Evolutionary conservation across 2,113 vertebrate species (phyloP).

Genomic region (Pantherophis guttatus): DNA sequence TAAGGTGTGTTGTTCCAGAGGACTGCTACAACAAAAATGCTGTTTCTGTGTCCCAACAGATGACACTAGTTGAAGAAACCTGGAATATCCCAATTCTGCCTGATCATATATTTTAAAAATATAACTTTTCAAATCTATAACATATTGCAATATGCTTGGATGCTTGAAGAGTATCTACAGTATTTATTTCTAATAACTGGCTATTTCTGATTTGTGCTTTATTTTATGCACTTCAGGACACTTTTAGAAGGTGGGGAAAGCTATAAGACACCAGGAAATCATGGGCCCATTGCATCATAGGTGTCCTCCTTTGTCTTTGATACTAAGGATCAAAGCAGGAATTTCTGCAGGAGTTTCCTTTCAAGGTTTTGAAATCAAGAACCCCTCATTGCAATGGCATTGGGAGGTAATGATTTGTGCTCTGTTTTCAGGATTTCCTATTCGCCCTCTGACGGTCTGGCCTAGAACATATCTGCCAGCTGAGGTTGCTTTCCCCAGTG

Average conservation of each 20-base stretch:
- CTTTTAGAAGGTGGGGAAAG: not conserved
- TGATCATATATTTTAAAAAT: not conserved
- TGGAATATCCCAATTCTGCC: not conserved
- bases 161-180: not conserved
- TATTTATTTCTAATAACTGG: not conserved
- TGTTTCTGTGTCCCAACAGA: not conserved
- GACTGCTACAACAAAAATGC: not conserved
- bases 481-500: not conserved
- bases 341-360: not conserved
- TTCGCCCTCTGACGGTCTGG: not conserved
- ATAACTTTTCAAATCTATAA: not conserved
- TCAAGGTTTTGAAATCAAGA: not conserved
- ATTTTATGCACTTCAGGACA: not conserved
- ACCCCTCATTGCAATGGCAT: not conserved
- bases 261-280: not conserved
- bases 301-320: not conserved
- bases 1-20: not conserved
- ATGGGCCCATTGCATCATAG: not conserved
- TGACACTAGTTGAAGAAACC: not conserved
- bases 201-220: not conserved
- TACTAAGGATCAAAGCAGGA: not conserved
- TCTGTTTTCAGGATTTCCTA: not conserved
- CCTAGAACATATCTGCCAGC: not conserved
- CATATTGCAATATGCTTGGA: not conserved
- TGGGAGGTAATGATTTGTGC: not conserved